Evolutionary conservation across 2,888 invertebrate species (phyloP), one percentile per base, ranked within the genome.

Genomic region (Biston stratarius): DNA sequence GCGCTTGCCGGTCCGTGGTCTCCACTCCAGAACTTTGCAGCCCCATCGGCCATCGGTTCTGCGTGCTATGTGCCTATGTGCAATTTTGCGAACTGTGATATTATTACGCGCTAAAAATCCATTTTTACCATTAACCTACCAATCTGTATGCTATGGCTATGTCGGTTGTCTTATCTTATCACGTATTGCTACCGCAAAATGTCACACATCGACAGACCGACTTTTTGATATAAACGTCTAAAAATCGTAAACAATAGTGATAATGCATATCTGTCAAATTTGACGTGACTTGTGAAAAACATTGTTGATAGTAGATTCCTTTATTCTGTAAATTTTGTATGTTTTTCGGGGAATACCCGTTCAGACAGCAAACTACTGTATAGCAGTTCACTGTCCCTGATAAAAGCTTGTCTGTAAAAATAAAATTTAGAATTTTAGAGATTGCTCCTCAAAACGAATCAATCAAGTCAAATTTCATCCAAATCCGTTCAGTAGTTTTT

Each of bases 151-250:
- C 24, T 24, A 1, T 48, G 12, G 15, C 48, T 49, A 45, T 51
- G 42, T 67, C 58, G 66, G 61, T 61, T 65, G 42, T 15, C 11
- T 6, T 57, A 58, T 61, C 61, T 61, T 58, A 67, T 67, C 66
- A 34, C 12, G 9, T 24, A 42, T 33, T 42, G 49, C 40, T 33
- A 66, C 66, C 66, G 61, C 61, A 66, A 65, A n/a, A 8, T 59
- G 51, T 36, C 51, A 66, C 45, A 57, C 34, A 33, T 47, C 9
- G 64, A 33, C 44, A 49, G 53, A 53, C 64, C 59, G 33, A 34
- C 36, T 47, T 40, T 52, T 0, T 1, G 14, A 48, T 12, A 5
- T 9, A 47, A 34, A 9, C 36, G 51, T 14, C 14, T 7, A 14
- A 14, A 57, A 49, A 47, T 38, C 24, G 52, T 59, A 64, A 53